Evolutionary conservation across 2,797 vertebrate genomes (phyloP).

Genomic region (Sarcophilus harrisii): DNA sequence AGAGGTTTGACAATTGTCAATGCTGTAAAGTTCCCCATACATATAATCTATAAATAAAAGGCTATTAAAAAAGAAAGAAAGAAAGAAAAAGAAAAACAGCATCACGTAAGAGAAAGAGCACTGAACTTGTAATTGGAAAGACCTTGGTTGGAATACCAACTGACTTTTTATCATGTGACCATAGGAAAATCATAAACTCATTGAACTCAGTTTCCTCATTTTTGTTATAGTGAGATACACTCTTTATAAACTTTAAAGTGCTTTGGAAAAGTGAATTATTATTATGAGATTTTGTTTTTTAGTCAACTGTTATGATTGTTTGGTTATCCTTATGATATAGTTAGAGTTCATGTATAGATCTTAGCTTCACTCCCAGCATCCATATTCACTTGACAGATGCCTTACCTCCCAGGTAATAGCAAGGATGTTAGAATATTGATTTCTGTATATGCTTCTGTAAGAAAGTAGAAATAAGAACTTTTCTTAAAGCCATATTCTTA

Average conservation of each 20-base stretch:
- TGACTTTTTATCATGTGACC: neutral
- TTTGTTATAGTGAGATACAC: neutral
- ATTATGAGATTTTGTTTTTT: neutral
- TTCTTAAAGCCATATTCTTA: neutral
- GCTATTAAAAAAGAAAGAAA: no score
- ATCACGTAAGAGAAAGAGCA: neutral
- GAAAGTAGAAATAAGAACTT: neutral
- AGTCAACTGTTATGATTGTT: neutral
- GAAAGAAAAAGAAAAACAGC: neutral
- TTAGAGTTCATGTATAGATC: neutral
- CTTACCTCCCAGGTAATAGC: neutral
- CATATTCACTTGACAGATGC: neutral
- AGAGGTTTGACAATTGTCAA: no score
- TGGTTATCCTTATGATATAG: neutral
- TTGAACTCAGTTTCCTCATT: neutral
- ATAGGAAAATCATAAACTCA: neutral
- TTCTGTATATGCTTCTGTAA: neutral
- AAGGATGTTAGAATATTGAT: neutral
- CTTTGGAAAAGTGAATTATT: neutral
- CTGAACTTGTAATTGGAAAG: neutral
- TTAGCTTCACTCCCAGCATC: neutral
- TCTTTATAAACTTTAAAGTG: neutral
- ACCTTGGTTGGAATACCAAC: neutral
- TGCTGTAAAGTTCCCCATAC: no score
- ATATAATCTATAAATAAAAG: no score